Conservation (phyloP, 2,888 invertebrate species). For the Synergus umbraculus region DNA sequence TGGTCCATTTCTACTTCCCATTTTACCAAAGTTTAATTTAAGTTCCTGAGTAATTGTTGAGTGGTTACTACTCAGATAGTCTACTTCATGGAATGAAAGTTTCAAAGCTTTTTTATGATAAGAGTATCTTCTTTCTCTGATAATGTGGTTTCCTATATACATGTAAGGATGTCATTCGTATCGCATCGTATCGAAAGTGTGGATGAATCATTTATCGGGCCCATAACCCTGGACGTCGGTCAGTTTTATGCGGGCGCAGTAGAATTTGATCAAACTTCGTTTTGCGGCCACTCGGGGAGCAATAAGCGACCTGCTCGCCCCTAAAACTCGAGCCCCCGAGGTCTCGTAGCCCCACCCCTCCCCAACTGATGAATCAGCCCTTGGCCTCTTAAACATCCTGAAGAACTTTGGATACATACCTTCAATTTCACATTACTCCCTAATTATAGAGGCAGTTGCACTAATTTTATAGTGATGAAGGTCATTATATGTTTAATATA, state of each 20-base stretch:
- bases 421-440: constrained; percentile 13
- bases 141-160: neutral
- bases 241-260: constrained; percentile 77
- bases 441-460: constrained; percentile 29
- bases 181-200: constrained; percentile 66
- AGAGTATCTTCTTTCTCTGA: neutral
- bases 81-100: constrained; percentile 1
- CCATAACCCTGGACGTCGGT: constrained; percentile 73
- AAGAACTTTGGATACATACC: neutral
- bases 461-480: neutral
- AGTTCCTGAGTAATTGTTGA: neutral
- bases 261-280: constrained; percentile 78
- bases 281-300: constrained; percentile 78
- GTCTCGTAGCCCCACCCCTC: constrained; percentile 60
- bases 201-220: constrained; percentile 77
- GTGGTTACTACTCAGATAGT: neutral
- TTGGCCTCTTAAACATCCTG: constrained; percentile 1
- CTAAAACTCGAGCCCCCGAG: constrained; percentile 66
- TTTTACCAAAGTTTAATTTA: neutral
- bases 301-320: constrained; percentile 70
- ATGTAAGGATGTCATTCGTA: constrained; percentile 49
- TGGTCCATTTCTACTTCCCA: too few species aligned
- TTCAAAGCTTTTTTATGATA: constrained; percentile 4
- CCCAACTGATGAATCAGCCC: constrained; percentile 66
- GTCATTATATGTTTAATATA: neutral